Evolutionary conservation across 2,113 vertebrate genomes (phyloP).

Genomic region (Epinephelus cyanopodus): DNA sequence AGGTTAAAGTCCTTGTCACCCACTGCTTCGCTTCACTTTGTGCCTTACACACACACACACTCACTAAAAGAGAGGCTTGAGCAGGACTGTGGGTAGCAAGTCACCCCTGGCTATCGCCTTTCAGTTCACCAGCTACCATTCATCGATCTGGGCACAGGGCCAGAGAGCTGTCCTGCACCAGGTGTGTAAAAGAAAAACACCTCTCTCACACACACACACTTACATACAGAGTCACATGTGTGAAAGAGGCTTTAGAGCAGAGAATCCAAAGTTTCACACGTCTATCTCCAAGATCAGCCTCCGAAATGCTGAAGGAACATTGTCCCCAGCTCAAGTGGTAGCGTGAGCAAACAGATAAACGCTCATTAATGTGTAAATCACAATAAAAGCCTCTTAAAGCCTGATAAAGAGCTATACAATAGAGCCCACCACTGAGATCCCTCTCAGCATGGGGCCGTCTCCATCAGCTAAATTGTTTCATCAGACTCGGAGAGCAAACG

Average conservation of each 20-base stretch:
- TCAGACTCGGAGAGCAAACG: conserved; percentile 62
- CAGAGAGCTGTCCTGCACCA: conserved; percentile 56
- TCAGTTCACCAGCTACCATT: conserved; percentile 56
- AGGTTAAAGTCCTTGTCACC: conserved; percentile 75
- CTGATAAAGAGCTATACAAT: conserved; percentile 76
- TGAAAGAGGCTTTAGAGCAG: conserved; percentile 28
- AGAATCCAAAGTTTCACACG: conserved; percentile 22
- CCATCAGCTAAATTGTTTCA: conserved; percentile 79
- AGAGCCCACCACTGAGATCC: conserved; percentile 67
- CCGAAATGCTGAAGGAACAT: conserved; percentile 33
- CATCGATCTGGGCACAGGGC: conserved; percentile 71
- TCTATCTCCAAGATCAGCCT: conserved; percentile 44
- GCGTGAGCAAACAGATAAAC: conserved; percentile 78
- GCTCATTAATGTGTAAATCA: conserved; percentile 82
- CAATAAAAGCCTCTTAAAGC: conserved; percentile 80
- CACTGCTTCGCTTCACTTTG: conserved; percentile 42
- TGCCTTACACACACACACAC: conserved; percentile 40
- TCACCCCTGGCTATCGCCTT: conserved; percentile 63
- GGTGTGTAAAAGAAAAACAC: conserved; percentile 36
- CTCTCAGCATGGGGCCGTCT: conserved; percentile 69
- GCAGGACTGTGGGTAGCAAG: conserved; percentile 59
- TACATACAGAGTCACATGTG: neutral
- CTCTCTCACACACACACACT: neutral
- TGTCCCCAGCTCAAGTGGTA: conserved; percentile 63
- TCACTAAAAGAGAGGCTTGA: conserved; percentile 46